Conservation (phyloP, 92 coral and sea anemone species). For the Siderastrea siderea region DNA sequence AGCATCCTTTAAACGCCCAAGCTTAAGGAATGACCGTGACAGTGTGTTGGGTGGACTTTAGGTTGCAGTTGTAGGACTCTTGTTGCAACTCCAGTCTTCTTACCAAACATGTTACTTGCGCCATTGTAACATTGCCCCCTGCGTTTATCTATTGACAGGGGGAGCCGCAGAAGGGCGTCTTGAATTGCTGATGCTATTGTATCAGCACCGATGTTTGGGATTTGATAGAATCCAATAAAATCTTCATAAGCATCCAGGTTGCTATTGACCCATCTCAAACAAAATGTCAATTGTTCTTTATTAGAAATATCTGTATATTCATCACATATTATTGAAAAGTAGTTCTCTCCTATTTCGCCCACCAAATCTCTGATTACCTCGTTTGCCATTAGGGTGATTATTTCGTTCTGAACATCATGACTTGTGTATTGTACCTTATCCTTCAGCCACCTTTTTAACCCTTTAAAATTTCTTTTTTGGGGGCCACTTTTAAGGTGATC, state of each 20-base stretch:
- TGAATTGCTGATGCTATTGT: slow-evolving; percentile 51
- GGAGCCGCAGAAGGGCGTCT: slow-evolving; percentile 14
- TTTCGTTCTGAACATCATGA: slow-evolving; percentile 67
- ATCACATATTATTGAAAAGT: slow-evolving; percentile 70
- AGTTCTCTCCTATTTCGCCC: too few relatives aligned
- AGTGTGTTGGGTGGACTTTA: neutral
- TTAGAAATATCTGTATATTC: slow-evolving; percentile 76
- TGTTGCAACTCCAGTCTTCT: slow-evolving; percentile 10
- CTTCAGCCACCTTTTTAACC: too few relatives aligned
- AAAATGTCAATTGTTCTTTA: slow-evolving; percentile 73
- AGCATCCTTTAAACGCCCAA: too few relatives aligned
- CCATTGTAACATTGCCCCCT: slow-evolving; percentile 70
- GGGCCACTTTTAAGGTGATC: too few relatives aligned
- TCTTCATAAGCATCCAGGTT: too few relatives aligned
- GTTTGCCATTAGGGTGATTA: slow-evolving; percentile 55
- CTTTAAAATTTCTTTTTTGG: too few relatives aligned
- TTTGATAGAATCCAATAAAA: too few relatives aligned
- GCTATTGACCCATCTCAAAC: slow-evolving; percentile 68
- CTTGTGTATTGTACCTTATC: too few relatives aligned
- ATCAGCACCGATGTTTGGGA: too few relatives aligned
- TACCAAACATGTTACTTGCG: slow-evolving; percentile 66
- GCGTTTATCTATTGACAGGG: slow-evolving; percentile 35
- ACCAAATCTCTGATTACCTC: too few relatives aligned
- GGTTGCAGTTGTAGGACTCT: neutral
- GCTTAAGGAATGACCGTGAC: too few relatives aligned